Evolutionary conservation across 2,888 invertebrate genomes (phyloP), one percentile per base, ranked within the genome.

Genomic region (Agonum fuliginosum): DNA sequence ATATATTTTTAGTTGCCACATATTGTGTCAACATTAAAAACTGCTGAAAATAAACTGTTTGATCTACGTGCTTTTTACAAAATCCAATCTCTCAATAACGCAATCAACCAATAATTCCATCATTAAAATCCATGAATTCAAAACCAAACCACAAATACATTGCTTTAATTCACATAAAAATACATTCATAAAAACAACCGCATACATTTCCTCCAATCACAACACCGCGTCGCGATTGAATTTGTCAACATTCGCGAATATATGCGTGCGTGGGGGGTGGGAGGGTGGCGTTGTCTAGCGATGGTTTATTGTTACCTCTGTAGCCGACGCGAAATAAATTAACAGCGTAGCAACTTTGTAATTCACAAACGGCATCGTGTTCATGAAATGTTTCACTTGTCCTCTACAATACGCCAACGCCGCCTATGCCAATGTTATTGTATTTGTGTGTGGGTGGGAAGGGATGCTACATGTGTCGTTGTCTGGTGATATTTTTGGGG

Each of bases 341-440:
- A 62, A 62, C 30, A 62, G n/a, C 17, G 58, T 62, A 30, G 19
- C 27, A 62, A 62, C 30, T 30, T 62, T 62, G 58, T 62, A 62
- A 62, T 62, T 62, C 58, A 62, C 58, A 30, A 30, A 62, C 58
- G 30, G 58, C 58, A 17, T 17, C 30, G 34, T 62, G 58, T 62
- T 62, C 58, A 62, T 62, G 58, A 62, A 62, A 62, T 62, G 58
- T 62, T 62, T 30, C 58, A 62, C 30, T 62, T 62, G 58, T 30
- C 30, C 19, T 27, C 30, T 17, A 62, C 58, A 62, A 62, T 62
- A 30, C 30, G 58, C 24, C 54, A 24, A 54, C 54, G 10, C 37
- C 12, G 37, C 37, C 12, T 1, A 3, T 12, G 54, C 24, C 54
- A 48, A 19, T 12, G 20, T 51, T n/a, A 48, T 20, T 20, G 4